Conservation (phyloP, 2,797 vertebrate species). For the Sphaeramia orbicularis region DNA sequence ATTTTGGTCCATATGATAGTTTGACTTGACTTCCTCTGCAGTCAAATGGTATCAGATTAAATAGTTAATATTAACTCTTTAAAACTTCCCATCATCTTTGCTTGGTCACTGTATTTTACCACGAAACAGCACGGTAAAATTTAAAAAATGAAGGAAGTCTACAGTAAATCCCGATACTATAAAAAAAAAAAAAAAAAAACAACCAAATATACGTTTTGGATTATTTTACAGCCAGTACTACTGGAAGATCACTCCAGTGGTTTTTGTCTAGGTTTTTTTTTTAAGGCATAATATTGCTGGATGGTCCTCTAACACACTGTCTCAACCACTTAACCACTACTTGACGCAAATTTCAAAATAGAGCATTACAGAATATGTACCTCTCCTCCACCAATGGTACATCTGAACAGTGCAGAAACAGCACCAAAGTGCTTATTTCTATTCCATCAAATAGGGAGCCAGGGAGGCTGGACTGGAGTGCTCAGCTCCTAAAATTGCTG, state of each 20-base stretch:
- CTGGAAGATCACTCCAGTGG: constrained; percentile 11
- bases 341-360: constrained; percentile 77
- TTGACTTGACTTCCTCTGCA: constrained; percentile 63
- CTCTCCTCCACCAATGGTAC: constrained; percentile 68
- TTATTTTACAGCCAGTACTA: no score
- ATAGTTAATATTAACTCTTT: constrained; percentile 17
- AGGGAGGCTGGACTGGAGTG: constrained; percentile 70
- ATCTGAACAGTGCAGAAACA: constrained; percentile 79
- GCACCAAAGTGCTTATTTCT: constrained; percentile 83
- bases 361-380: constrained; percentile 74
- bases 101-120: constrained; percentile 11
- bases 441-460: constrained; percentile 79
- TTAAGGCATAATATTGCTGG: constrained; percentile 55
- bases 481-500: constrained; percentile 74
- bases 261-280: constrained; percentile 11
- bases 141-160: no score
- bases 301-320: constrained; percentile 70
- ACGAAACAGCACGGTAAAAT: background rate
- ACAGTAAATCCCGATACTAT: constrained; percentile 12
- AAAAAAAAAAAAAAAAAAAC: constrained; percentile 11
- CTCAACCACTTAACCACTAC: constrained; percentile 73
- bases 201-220: no score
- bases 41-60: constrained; percentile 49
- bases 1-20: constrained; percentile 64
- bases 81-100: constrained; percentile 34